phyloP scores from a whole-genome alignment of 2,888 invertebrate genomes.

The Mythimna loreyi region DNA sequence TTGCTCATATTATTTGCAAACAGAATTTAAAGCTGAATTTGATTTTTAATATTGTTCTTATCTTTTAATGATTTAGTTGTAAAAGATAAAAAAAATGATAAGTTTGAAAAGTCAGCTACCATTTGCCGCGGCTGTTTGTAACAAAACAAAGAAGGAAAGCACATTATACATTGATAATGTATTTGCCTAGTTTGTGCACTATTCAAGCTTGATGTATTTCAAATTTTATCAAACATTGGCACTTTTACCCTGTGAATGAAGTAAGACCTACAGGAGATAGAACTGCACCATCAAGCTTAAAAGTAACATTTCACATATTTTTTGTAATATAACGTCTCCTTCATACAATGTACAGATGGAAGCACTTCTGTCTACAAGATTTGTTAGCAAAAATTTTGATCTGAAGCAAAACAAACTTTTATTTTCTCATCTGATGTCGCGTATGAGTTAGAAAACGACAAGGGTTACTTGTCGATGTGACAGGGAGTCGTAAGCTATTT shows the following conservation, averaged over 20 bases:
- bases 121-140: not conserved
- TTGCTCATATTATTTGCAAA: not conserved
- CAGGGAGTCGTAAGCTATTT: not conserved
- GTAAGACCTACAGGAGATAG: not conserved
- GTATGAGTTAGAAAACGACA: not conserved
- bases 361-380: not conserved
- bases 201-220: constrained; percentile 33
- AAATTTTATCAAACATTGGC: not conserved
- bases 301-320: not conserved
- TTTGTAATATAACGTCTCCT: constrained; percentile 1
- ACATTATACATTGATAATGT: not conserved
- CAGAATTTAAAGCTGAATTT: not conserved
- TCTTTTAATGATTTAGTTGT: not conserved
- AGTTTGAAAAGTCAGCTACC: not conserved
- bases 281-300: constrained; percentile 24
- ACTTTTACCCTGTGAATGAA: not conserved
- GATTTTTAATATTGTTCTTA: not conserved
- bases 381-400: not conserved
- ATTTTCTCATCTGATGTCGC: not conserved
- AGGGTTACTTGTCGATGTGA: not conserved
- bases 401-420: not conserved
- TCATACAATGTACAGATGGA: constrained; percentile 5
- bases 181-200: constrained; percentile 2
- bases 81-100: too few relatives aligned
- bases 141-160: not conserved